phyloP scores from a whole-genome alignment of 1,140 invertebrate species.

The Ostrea edulis region DNA sequence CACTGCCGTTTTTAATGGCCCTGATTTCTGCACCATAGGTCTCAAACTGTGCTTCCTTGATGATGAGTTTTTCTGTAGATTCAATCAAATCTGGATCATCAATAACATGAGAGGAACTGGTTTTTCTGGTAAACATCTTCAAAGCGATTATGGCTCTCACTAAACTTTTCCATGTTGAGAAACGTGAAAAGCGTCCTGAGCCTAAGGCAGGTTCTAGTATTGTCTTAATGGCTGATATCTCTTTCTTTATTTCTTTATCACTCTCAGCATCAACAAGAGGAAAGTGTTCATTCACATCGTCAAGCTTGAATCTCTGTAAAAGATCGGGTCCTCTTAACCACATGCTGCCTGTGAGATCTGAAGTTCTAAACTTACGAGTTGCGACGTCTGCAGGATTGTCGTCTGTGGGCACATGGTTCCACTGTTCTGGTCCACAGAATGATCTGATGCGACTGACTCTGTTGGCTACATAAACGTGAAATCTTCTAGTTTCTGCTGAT shows the following conservation, averaged over 20 bases:
- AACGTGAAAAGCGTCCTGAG: slow-evolving; percentile 41
- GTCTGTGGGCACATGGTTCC: slow-evolving; percentile 48
- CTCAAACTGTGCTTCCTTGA: slow-evolving; percentile 22
- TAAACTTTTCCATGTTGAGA: slow-evolving; percentile 52
- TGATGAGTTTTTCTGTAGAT: background rate
- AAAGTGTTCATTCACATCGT: no score
- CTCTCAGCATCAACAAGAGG: no score
- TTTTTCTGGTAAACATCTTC: background rate
- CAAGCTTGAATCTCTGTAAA: no score
- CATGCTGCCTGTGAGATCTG: background rate
- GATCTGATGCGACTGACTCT: slow-evolving; percentile 42
- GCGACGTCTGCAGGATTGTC: slow-evolving; percentile 47
- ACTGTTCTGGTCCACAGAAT: slow-evolving; percentile 41
- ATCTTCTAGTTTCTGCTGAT: slow-evolving; percentile 42
- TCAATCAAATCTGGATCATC: background rate
- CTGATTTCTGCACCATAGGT: slow-evolving; percentile 7
- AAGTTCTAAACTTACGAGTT: slow-evolving; percentile 29
- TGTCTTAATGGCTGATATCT: no score
- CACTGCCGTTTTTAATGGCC: background rate
- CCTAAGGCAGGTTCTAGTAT: no score
- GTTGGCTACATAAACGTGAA: slow-evolving; percentile 44
- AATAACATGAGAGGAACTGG: background rate
- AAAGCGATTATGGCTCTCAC: slow-evolving; percentile 4
- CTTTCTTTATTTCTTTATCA: no score
- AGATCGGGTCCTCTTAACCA: slow-evolving; percentile 43